Conservation (phyloP, 2,888 invertebrate genomes). For the Desoria tigrina region DNA sequence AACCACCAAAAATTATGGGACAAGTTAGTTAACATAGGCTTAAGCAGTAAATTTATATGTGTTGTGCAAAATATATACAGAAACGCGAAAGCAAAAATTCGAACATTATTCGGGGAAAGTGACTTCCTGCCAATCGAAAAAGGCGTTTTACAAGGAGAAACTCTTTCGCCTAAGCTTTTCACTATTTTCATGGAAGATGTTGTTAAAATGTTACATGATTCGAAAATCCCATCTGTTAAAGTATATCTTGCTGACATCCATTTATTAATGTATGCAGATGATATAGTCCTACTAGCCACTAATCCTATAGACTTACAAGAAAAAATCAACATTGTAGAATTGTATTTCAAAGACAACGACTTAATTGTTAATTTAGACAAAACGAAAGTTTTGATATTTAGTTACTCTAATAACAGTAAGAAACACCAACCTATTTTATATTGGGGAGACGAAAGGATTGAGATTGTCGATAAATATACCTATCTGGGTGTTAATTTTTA, state of each 20-base stretch:
- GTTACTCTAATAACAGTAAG: not conserved
- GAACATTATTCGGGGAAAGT: constrained; percentile 9
- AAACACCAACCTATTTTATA: constrained; percentile 3
- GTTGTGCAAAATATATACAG: constrained; percentile 16
- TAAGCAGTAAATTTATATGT: constrained; percentile 23
- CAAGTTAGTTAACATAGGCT: constrained; percentile 17
- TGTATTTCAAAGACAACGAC: not conserved
- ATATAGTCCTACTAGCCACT: constrained; percentile 14
- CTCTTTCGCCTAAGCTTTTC: constrained; percentile 14
- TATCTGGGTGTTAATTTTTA: constrained; percentile 18
- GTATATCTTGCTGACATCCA: not conserved
- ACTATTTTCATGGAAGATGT: constrained; percentile 23
- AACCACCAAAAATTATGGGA: constrained; percentile 22
- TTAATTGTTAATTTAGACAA: constrained; percentile 16
- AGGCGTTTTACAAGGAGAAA: constrained; percentile 21
- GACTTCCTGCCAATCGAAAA: constrained; percentile 4
- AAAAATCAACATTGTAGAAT: constrained; percentile 6
- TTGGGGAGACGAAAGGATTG: too few species aligned
- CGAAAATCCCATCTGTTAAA: not conserved
- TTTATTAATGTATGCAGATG: constrained; percentile 22
- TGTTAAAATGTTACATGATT: not conserved
- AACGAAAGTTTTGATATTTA: constrained; percentile 22
- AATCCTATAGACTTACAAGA: constrained; percentile 19
- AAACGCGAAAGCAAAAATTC: constrained; percentile 12
- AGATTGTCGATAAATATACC: too few species aligned